Conservation (phyloP, 2,888 invertebrate species). For the Drosophila fungiperda region DNA sequence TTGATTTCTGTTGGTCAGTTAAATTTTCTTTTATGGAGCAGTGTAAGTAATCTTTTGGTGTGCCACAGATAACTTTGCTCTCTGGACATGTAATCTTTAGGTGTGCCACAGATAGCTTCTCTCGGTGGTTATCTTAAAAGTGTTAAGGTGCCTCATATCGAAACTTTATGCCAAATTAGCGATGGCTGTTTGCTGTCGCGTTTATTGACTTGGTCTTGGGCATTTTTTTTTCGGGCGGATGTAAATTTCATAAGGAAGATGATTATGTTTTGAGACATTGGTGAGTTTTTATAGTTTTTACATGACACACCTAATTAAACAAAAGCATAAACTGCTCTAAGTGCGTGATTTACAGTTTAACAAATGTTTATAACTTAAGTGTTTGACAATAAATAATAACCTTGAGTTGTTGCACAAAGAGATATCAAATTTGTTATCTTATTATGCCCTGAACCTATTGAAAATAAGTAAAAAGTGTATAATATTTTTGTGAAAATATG, state of each 20-base stretch:
- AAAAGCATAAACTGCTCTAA: slow-evolving; percentile 31
- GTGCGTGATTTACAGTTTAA: slow-evolving; percentile 24
- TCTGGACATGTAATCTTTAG: background rate
- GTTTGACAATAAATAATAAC: slow-evolving; percentile 33
- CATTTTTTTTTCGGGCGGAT: slow-evolving; percentile 50
- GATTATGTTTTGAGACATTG: slow-evolving; percentile 17
- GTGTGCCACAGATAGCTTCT: background rate
- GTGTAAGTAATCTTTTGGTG: background rate
- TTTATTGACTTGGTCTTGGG: slow-evolving; percentile 50
- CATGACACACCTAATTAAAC: slow-evolving; percentile 15
- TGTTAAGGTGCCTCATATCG: slow-evolving; percentile 37
- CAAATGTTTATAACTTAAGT: slow-evolving; percentile 56
- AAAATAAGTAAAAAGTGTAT: too few species aligned
- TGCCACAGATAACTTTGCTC: background rate
- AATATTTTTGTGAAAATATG: too few species aligned
- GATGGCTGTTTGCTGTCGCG: slow-evolving; percentile 26
- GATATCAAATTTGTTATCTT: background rate
- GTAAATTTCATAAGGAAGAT: slow-evolving; percentile 55
- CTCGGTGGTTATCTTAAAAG: background rate
- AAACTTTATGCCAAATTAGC: slow-evolving; percentile 26
- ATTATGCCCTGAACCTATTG: too few species aligned
- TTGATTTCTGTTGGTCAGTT: background rate
- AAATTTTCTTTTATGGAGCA: background rate
- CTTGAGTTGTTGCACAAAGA: slow-evolving; percentile 31
- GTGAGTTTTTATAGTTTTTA: slow-evolving; percentile 12